Evolutionary conservation across 1,140 invertebrate species (phyloP).

Genomic region (Zeugodacus cucurbitae): DNA sequence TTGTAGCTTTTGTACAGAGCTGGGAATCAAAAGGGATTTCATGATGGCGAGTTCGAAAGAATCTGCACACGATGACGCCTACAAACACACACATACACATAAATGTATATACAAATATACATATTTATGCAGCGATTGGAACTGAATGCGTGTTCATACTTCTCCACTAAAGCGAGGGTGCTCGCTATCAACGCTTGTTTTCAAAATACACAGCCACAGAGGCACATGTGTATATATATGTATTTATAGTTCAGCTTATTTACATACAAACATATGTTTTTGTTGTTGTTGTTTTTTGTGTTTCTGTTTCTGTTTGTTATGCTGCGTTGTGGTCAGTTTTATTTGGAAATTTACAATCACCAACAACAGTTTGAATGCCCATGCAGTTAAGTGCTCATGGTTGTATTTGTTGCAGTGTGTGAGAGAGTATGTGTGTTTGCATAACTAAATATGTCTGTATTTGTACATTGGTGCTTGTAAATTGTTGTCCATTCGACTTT

Average conservation of each 20-base stretch:
- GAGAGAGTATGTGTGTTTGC: neutral
- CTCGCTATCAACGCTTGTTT: neutral
- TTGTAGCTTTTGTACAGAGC: neutral
- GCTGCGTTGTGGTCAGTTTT: constrained; percentile 7
- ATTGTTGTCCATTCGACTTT: neutral
- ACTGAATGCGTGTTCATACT: neutral
- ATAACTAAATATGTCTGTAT: neutral
- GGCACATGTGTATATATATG: neutral
- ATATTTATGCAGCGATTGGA: neutral
- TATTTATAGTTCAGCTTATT: too few relatives aligned
- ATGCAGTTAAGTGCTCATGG: neutral
- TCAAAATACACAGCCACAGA: neutral
- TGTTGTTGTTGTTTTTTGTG: neutral
- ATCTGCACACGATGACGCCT: neutral
- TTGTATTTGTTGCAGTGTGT: neutral
- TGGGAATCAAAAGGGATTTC: neutral
- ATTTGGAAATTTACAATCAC: neutral
- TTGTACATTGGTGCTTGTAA: neutral
- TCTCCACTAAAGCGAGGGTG: neutral
- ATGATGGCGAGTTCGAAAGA: neutral
- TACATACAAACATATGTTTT: neutral
- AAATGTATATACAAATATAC: neutral
- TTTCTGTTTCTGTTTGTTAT: neutral
- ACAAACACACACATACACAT: neutral
- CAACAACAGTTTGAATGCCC: neutral